Base-by-base conservation (phyloP, 1,140 invertebrate genomes). In the Ceratoteleas bidentatus region DNA sequence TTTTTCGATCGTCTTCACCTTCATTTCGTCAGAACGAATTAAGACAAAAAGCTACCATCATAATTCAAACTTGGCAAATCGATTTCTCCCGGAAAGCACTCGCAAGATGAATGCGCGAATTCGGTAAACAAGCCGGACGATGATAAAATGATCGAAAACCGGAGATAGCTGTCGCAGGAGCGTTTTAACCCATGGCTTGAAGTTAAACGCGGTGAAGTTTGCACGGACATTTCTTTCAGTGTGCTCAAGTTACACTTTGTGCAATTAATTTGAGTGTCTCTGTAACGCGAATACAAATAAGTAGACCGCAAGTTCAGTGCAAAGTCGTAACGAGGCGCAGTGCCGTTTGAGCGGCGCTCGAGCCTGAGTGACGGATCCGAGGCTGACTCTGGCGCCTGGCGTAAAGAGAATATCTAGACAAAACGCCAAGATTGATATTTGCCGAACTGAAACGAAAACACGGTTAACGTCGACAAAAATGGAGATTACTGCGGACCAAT, bases 341-440 rank as follows among this genome's bases (percentile, higher is more conserved):
- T 45, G 32, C 3, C 52, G 53, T 64, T 58, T 70, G 60, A 40
- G 50, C 54, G 8, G 16, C 34, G 47, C 34, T 33, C 38, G 38
- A 77, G 24, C 50, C 34, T 52, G 53, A 53, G 66, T 70, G 58
- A 62, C 65, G 65, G 64, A 77, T 77, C 36, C 65, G 65, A 50
- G 65, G 16, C 50, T 64, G 74, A 70, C 58, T 77, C 74, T 58
- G 33, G 52, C 43, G 36, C 0, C n/a, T 60, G 66, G 49, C 74
- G 40, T 45, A 77, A 77, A 77, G 74, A 64, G 74, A 77, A 77
- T 77, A 69, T 38, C 65, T 52, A 65, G 53, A 72, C 76, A 73
- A 73, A 79, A 79, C 24, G 53, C 14, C 24, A 66, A 66, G 68
- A 79, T 79, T 79, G 76, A 79, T 72, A 65, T 79, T 79, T 72